Percentiles rank a stretch among this genome's conserved stretches.
These are phyloP conservation scores for Ctenicera cuprea DNA, from an alignment of 2,888 invertebrate genomes.

Conservation along the genomic window DNA sequence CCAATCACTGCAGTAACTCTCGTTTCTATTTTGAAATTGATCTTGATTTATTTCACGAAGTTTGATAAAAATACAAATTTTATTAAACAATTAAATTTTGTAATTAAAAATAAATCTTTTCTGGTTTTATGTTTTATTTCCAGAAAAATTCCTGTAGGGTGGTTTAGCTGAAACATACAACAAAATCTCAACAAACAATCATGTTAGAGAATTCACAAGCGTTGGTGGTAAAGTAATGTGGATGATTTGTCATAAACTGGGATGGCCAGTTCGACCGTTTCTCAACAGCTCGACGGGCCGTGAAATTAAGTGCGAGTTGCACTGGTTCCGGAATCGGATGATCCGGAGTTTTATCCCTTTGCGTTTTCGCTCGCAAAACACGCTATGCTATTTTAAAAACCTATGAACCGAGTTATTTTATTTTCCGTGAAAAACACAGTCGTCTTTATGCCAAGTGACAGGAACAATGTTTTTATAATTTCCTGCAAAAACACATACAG, in stretches of 20 bases:
- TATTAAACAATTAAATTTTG: no score
- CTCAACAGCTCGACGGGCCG: conserved; percentile 60
- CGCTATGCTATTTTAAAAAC: conserved; percentile 55
- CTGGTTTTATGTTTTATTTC: no score
- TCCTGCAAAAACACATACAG: background rate
- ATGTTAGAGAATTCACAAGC: conserved; percentile 37
- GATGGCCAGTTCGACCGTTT: conserved; percentile 58
- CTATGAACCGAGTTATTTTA: conserved; percentile 43
- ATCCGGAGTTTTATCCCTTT: conserved; percentile 52
- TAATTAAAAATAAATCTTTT: no score
- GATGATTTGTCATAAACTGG: conserved; percentile 56
- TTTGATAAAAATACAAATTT: no score
- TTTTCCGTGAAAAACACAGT: conserved; percentile 19
- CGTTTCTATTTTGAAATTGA: background rate
- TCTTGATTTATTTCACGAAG: no score
- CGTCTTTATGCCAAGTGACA: conserved; percentile 27
- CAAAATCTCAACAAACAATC: conserved; percentile 43
- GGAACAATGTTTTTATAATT: conserved; percentile 10
- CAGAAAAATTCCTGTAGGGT: no score
- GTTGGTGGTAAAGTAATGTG: conserved; percentile 47
- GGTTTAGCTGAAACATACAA: no score
- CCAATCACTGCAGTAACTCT: conserved; percentile 24
- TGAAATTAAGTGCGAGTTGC: conserved; percentile 63
- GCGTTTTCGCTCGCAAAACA: conserved; percentile 54
- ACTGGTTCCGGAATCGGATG: conserved; percentile 56